Base-by-base conservation (phyloP, 1,140 invertebrate genomes). In the Drosophila kurseongensis region DNA sequence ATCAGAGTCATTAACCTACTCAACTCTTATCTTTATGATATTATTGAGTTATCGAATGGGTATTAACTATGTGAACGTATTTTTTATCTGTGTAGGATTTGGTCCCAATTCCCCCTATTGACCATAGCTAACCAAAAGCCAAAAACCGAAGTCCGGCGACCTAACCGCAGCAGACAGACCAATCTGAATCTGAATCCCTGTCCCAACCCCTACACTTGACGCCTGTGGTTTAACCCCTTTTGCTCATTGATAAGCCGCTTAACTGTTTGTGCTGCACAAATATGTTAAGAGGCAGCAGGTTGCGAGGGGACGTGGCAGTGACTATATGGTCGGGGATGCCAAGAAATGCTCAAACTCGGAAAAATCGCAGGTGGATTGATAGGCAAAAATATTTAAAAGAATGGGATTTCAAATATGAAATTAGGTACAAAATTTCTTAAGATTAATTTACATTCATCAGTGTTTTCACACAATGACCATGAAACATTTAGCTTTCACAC, bases 201-300 rank as follows among this genome's bases (percentile, higher is more conserved):
- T 13, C 29, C 44, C 36, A 10, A 32, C 41, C 63, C 63, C 44
- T 69, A 18, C 68, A 50, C 66, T 71, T 72, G 68, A 50, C 68
- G 68, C 68, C 68, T 71, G 68, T 29, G 68, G 68, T 57, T 41
- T 66, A 35, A 67, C 41, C 65, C 62, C 48, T 54, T 50, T 59
- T 61, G 32, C 63, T 32, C 60, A 13, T n/a, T 32, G 55, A 71
- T 72, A 72, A 72, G 68, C 68, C 45, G 68, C 65, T 72, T 72
- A 71, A 35, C 66, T 48, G 55, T 72, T 72, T 72, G 66, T 32
- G 66, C 51, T 58, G 42, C 66, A 58, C 66, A 71, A 71, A 71
- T 71, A 71, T 71, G 44, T 58, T 41, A 63, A 63, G 59, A 5
- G 48, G 29, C 29, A 29, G 16, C 23, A 27, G 42, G 40, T 18